Percentiles rank a stretch among this genome's conserved stretches.
phyloP scores from a whole-genome alignment of 92 coral and sea anemone species.

The Palythoa caribaeorum region DNA sequence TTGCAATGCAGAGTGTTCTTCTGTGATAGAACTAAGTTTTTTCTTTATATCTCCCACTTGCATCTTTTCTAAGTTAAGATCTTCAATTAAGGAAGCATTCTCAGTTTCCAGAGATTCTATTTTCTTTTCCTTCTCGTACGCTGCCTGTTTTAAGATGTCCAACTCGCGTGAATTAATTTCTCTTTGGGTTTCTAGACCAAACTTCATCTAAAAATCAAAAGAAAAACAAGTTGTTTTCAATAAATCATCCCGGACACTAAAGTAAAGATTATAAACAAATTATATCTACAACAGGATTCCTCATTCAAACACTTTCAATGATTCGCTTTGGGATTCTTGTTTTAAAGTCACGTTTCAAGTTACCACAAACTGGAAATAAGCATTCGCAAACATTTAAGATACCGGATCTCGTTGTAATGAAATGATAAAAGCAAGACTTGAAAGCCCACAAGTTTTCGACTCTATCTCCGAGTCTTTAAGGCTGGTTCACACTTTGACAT shows the following conservation, averaged over 20 bases:
- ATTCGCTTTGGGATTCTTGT: no score
- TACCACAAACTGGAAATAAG: no score
- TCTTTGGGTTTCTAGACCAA: constrained; percentile 11
- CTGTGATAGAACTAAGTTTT: constrained; percentile 48
- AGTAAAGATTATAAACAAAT: no score
- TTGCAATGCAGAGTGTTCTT: constrained; percentile 51
- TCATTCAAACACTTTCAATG: no score
- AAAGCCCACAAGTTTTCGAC: no score
- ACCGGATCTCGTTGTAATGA: no score
- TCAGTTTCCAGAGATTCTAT: constrained; percentile 36
- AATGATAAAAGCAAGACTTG: no score
- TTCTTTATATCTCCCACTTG: constrained; percentile 60
- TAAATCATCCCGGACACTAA: background rate
- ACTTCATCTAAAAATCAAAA: constrained; percentile 40
- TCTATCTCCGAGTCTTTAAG: no score
- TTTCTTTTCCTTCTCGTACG: constrained; percentile 41
- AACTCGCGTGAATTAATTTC: constrained; percentile 29
- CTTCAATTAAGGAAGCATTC: constrained; percentile 33
- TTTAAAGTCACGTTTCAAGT: no score
- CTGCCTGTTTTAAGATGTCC: constrained; percentile 18
- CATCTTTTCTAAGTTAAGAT: constrained; percentile 45
- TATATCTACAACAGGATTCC: no score
- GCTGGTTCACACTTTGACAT: no score
- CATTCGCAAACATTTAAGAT: no score
- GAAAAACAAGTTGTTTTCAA: background rate